Evolutionary conservation across 2,797 vertebrate genomes (phyloP).

Genomic region (Cheirogaleus major): DNA sequence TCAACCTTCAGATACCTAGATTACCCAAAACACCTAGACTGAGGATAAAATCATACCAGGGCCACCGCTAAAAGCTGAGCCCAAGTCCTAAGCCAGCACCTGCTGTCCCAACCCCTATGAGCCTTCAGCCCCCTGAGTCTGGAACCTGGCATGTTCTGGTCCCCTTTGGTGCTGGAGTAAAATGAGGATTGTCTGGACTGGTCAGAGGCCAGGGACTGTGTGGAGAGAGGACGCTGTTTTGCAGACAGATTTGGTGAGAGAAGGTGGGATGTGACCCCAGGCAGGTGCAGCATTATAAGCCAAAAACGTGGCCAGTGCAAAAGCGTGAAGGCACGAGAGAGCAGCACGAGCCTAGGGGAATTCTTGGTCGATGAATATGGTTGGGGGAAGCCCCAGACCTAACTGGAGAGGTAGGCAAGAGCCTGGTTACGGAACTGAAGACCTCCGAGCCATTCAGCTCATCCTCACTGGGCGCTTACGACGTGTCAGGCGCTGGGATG

Average conservation of each 20-base stretch:
- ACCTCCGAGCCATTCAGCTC: no score
- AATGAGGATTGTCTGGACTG: not conserved
- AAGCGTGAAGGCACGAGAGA: not conserved
- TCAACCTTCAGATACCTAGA: not conserved
- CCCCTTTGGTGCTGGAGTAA: not conserved
- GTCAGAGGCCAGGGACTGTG: no score
- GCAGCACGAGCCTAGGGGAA: rapidly evolving
- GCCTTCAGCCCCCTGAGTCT: not conserved
- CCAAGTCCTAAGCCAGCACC: not conserved
- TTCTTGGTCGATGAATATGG: rapidly evolving
- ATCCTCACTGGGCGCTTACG: not conserved
- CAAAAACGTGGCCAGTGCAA: rapidly evolving
- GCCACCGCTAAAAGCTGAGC: not conserved
- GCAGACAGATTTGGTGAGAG: not conserved
- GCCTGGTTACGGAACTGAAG: rapidly evolving
- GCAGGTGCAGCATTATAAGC: not conserved
- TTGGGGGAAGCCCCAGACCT: not conserved
- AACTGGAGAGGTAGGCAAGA: not conserved
- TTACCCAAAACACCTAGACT: not conserved
- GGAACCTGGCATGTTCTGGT: rapidly evolving
- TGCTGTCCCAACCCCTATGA: no score
- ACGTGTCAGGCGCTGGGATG: rapidly evolving
- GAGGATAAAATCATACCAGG: not conserved
- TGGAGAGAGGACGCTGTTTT: not conserved
- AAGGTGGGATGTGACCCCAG: not conserved